Percentiles rank a stretch among this genome's conserved stretches.
Evolutionary conservation across 2,888 invertebrate genomes (phyloP).

Genomic region (Pyrgus malvae): DNA sequence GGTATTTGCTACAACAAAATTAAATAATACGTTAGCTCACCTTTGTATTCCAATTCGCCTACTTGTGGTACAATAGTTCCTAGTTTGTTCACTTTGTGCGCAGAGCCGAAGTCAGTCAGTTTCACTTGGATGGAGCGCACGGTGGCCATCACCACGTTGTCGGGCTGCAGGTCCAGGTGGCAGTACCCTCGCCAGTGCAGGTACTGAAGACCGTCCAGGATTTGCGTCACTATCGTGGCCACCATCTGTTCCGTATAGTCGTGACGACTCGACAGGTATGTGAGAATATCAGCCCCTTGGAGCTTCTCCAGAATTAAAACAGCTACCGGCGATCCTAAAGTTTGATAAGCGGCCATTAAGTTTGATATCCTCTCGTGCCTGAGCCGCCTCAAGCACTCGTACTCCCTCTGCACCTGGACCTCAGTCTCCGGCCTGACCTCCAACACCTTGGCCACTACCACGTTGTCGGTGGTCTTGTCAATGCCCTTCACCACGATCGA

Average conservation of each 20-base stretch:
- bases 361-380: constrained; percentile 94
- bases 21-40: no score
- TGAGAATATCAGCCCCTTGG: constrained; percentile 95
- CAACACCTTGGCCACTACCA: constrained; percentile 92
- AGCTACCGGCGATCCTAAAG: constrained; percentile 85
- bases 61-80: constrained; percentile 87
- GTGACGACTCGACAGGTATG: constrained; percentile 93
- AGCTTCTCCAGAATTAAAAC: constrained; percentile 90
- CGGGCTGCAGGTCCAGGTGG: constrained; percentile 95
- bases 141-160: constrained; percentile 95
- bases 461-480: constrained; percentile 87
- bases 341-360: constrained; percentile 87
- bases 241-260: constrained; percentile 97
- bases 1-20: no score
- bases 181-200: constrained; percentile 96
- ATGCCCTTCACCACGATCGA: constrained; percentile 91
- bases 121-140: constrained; percentile 93
- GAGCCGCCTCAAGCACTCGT: constrained; percentile 89
- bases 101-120: constrained; percentile 95
- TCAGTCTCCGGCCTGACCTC: constrained; percentile 85
- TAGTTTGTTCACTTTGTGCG: constrained; percentile 90
- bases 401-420: constrained; percentile 88
- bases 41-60: constrained; percentile 89
- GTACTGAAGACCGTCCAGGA: constrained; percentile 95
- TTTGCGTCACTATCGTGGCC: constrained; percentile 91